A percentile compares a stretch with the other conserved stretches of the same genome.
These are phyloP conservation scores for Ornithoptera priamus DNA, from an alignment of 2,888 invertebrate genomes.

Conservation along the genomic window DNA sequence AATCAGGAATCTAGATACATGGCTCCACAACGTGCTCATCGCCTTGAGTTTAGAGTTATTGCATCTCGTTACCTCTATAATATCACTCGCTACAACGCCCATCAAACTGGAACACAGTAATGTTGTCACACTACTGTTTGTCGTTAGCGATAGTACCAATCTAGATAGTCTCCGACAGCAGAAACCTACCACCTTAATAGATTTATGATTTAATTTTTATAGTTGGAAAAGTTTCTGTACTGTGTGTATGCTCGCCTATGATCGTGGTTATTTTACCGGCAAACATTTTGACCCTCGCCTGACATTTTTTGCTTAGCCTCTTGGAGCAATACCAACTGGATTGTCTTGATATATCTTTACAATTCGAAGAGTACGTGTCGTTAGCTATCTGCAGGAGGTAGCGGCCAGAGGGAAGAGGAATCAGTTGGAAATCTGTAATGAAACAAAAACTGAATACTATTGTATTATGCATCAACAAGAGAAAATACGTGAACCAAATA, in stretches of 20 bases:
- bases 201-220: not conserved
- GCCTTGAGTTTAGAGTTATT: too few relatives aligned
- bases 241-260: conserved; percentile 37
- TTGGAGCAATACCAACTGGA: conserved; percentile 45
- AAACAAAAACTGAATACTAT: not conserved
- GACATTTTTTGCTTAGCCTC: conserved; percentile 39
- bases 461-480: not conserved
- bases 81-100: too few relatives aligned
- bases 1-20: too few relatives aligned
- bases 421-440: conserved; percentile 32
- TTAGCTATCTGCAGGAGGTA: conserved; percentile 38
- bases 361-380: conserved; percentile 39
- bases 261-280: conserved; percentile 29
- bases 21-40: too few relatives aligned
- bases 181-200: not conserved
- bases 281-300: conserved; percentile 36
- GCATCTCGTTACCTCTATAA: too few relatives aligned
- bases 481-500: too few relatives aligned
- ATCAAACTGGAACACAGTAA: too few relatives aligned
- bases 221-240: not conserved
- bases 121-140: too few relatives aligned
- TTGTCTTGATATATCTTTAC: conserved; percentile 31
- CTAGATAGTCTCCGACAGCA: too few relatives aligned
- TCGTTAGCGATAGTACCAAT: too few relatives aligned
- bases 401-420: conserved; percentile 40